A percentile compares a stretch with the other conserved stretches of the same genome.
phyloP scores from a whole-genome alignment of 2,113 vertebrate genomes.

The Desmodus rotundus region DNA sequence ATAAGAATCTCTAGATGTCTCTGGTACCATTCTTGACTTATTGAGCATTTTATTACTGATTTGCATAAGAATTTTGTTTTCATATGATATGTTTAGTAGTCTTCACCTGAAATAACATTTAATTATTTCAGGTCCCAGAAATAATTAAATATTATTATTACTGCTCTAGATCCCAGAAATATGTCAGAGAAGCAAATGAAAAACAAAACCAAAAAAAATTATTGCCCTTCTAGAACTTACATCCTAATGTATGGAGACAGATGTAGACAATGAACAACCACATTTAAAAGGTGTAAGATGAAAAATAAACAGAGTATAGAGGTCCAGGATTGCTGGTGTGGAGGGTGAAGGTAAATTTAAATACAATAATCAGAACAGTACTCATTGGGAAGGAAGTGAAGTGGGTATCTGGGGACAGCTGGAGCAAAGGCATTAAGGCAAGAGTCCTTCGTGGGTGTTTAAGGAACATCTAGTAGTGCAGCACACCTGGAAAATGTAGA shows the following conservation, averaged over 20 bases:
- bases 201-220: background rate
- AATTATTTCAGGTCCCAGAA: too few species aligned
- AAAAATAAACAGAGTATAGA: background rate
- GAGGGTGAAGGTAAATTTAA: background rate
- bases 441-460: background rate
- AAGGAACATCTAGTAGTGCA: background rate
- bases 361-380: background rate
- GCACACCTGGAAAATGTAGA: background rate
- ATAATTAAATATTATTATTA: too few species aligned
- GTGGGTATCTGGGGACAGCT: background rate
- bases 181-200: background rate
- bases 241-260: background rate
- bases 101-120: background rate
- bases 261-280: background rate
- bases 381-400: background rate
- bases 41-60: background rate
- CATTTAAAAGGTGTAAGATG: background rate
- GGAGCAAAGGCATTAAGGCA: background rate
- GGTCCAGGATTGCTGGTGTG: background rate
- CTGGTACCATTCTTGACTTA: background rate
- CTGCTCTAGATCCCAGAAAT: background rate
- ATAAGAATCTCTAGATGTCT: background rate
- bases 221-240: background rate
- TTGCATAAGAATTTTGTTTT: conserved; percentile 1
- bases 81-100: background rate